These are phyloP conservation scores for Pseudois nayaur DNA, from an alignment of 2,113 vertebrate genomes.

Conservation along the genomic window DNA sequence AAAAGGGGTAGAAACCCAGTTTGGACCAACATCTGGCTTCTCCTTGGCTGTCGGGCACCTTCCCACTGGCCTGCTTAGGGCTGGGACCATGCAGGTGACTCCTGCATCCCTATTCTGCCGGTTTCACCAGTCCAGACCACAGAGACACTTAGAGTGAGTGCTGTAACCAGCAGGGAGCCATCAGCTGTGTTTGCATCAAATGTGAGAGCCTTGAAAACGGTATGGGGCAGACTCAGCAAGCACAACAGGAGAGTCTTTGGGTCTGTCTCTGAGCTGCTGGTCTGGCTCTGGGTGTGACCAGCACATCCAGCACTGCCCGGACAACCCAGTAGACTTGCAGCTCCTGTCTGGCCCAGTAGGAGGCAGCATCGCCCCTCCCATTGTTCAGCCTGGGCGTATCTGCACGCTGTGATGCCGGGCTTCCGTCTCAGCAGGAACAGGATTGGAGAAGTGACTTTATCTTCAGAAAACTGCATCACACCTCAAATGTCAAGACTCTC, in stretches of 20 bases:
- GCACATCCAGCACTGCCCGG: fast-evolving
- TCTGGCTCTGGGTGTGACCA: neutral
- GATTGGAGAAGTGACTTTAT: neutral
- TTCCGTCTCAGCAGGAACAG: neutral
- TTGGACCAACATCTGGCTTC: neutral
- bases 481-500: conserved; percentile 7
- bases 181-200: neutral
- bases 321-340: neutral
- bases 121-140: neutral
- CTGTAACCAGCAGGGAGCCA: neutral
- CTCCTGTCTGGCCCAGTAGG: neutral
- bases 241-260: neutral
- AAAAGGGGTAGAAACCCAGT: neutral
- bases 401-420: neutral
- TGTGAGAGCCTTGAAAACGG: neutral
- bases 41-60: neutral
- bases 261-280: neutral
- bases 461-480: neutral
- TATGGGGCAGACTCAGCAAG: neutral
- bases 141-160: too few relatives aligned
- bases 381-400: neutral
- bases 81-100: neutral
- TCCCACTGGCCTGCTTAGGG: neutral
- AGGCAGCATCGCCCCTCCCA: conserved; percentile 34
- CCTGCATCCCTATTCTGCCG: neutral